Base-by-base conservation (phyloP, 2,888 invertebrate genomes). In the Mimumesa dahlbomi region DNA sequence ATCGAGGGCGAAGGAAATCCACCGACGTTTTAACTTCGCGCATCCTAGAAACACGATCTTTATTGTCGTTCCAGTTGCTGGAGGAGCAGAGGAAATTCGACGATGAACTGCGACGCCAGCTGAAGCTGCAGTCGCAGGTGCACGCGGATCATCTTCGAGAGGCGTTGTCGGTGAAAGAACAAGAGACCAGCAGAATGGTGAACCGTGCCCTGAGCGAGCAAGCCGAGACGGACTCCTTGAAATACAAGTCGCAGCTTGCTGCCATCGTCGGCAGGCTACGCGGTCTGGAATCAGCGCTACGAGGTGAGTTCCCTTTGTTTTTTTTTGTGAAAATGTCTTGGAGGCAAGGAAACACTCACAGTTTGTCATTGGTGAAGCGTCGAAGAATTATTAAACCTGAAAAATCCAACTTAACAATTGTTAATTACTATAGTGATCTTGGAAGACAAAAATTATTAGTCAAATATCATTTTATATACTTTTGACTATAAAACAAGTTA, bases 71-170 rank as follows among this genome's bases (percentile, higher is more conserved):
- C 5, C 85, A 94, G 94, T 90, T 93, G 68, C 89, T 95, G 59
- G 90, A 92, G 83, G 90, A 94, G 38, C 92, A 93, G 52, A 88
- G 88, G 65, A 77, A 31, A 1, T 83, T 93, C 21, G 95, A 97
- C 84, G 91, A 92, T 48, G 94, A 94, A 68, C 89, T 97, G 61
- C 93, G 95, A 43, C 92, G 93, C 11, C 95, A 97, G 83, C 88
- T 99, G 65, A 95, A 95, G 85, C 92, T 95, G 53, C 97, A 98
- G 84, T 93, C 95, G 1, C 96, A 97, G 82, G 94, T 97, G 0
- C 97, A 98, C 88, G 92, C 94, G 49, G 97, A 97, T 86, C 94
- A 96, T 75, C 87, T 96, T 66, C 92, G 92, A 42, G 95, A 95
- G 82, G 94, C 93, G 0, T 90, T 98, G 11, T 89, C 90, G 2